Base-by-base conservation (phyloP, 2,797 vertebrate species). In the Cebuella pygmaea region DNA sequence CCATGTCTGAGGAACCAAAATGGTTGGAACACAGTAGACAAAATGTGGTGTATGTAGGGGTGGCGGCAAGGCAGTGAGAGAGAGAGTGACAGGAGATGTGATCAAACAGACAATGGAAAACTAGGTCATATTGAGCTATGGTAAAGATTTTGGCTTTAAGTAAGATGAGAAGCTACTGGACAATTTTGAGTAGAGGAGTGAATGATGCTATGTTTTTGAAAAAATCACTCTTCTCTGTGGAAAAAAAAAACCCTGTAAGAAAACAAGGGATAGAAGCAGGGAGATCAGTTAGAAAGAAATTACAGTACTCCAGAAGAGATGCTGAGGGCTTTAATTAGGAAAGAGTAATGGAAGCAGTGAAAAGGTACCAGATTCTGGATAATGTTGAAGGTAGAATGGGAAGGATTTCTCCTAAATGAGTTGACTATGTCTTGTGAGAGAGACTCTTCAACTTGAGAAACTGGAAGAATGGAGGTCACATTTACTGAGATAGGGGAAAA, bases 361-460 rank as follows among this genome's bases (percentile, higher is more conserved):
- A 72, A 93, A 94, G 39, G 48, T 44, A 75, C 19, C 76, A 46
- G 36, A 94, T 76, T 90, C 39, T 92, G 33, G 50, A 50, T 80
- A 74, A 92, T 78, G 96, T 13, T 52, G 14, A 94, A 94, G 59
- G 48, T 22, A 76, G 15, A 86, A 95, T 75, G 39, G 30, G 72
- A 1, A 70, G 27, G 7, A 93, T 87, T 93, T 90, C 61, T 90
- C 61, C 80, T 76, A 95, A 87, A 90, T 50, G 59, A 39, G 80
- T 4, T 89, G 52, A 48, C 12, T 70, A 55, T 76, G 52, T 75
- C 82, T 11, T 78, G 1, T 88, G 70, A 70, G 26, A 39, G 4
- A 83, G 48, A 80, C 41, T 67, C 52, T 89, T 83, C 74, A 84
- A 94, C 67, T 64, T 85, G 33, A 93, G n/a, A 95, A 96, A 87